Conservation (phyloP, 2,888 invertebrate genomes). For the Panorpa germanica region DNA sequence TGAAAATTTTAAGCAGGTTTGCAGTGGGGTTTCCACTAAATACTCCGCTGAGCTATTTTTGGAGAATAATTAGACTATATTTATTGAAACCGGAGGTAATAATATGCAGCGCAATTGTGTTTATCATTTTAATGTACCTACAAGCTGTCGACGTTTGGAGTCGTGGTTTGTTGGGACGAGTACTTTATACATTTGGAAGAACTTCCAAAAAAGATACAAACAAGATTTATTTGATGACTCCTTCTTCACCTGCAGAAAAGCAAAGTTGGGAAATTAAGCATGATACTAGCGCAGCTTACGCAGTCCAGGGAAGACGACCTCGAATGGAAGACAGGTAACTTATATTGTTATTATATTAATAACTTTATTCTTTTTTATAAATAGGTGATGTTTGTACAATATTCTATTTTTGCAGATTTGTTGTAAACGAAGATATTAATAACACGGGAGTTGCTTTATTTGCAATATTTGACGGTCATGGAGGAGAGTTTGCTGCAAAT, state of each 20-base stretch:
- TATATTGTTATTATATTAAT: not conserved
- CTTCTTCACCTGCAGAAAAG: constrained; percentile 23
- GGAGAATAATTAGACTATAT: constrained; percentile 61
- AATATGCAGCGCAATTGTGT: constrained; percentile 46
- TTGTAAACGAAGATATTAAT: constrained; percentile 69
- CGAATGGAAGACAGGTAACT: constrained; percentile 77
- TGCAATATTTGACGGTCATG: constrained; percentile 91
- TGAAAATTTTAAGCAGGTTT: constrained; percentile 67
- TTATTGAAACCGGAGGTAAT: constrained; percentile 64
- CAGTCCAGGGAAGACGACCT: constrained; percentile 73
- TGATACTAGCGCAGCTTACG: constrained; percentile 65
- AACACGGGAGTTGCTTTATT: constrained; percentile 73
- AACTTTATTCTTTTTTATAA: constrained; percentile 5
- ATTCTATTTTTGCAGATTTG: constrained; percentile 31
- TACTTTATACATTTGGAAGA: constrained; percentile 22
- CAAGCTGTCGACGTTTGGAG: constrained; percentile 74
- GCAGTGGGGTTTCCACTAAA: constrained; percentile 62
- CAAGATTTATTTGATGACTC: constrained; percentile 10
- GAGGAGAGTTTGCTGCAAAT: constrained; percentile 87
- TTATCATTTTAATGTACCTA: constrained; percentile 58
- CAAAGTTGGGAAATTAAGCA: constrained; percentile 61
- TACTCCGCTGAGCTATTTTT: constrained; percentile 54
- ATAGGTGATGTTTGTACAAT: too few relatives aligned
- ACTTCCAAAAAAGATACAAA: constrained; percentile 24
- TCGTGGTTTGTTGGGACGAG: constrained; percentile 43